These are phyloP conservation scores for Diplosoma virens DNA, from an alignment of 23 tunicate genomes.

Conservation along the genomic window DNA sequence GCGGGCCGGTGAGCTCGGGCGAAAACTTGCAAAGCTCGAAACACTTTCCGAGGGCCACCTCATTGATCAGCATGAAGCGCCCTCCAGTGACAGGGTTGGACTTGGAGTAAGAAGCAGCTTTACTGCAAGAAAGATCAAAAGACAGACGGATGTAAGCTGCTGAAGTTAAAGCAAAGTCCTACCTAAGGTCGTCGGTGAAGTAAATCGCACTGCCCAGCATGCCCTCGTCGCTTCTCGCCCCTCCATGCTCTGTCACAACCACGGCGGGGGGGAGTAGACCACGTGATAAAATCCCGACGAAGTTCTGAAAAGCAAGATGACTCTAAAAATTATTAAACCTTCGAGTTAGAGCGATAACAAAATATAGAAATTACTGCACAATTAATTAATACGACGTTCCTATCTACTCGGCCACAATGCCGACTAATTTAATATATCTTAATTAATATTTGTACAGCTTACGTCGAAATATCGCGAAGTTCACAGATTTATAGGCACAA, in stretches of 20 bases:
- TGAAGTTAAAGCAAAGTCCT: not conserved
- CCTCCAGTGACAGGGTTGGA: conserved; percentile 24
- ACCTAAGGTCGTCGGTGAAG: conserved; percentile 60
- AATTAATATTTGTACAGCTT: too few relatives aligned
- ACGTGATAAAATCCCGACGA: conserved; percentile 66
- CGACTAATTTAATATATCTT: too few relatives aligned
- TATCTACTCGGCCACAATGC: too few relatives aligned
- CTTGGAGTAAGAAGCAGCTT: conserved; percentile 14
- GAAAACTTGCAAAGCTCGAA: conserved; percentile 16
- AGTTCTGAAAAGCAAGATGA: conserved; percentile 33
- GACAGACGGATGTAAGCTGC: not conserved
- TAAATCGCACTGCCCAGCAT: conserved; percentile 68
- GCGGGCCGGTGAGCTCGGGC: conserved; percentile 40
- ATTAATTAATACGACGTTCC: too few relatives aligned
- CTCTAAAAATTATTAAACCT: not conserved
- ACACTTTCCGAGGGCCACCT: conserved; percentile 67
- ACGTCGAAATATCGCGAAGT: too few relatives aligned
- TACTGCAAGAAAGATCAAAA: conserved; percentile 6
- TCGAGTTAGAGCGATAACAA: too few relatives aligned
- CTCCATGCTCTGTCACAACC: conserved; percentile 62
- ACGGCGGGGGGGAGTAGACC: conserved; percentile 72
- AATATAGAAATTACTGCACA: too few relatives aligned
- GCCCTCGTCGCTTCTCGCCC: conserved; percentile 63
- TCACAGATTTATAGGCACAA: too few relatives aligned
- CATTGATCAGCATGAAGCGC: conserved; percentile 53